A percentile compares a stretch with the other conserved stretches of the same genome.
Evolutionary conservation across 2,888 invertebrate genomes (phyloP).

Genomic region (Calameuta filiformis): DNA sequence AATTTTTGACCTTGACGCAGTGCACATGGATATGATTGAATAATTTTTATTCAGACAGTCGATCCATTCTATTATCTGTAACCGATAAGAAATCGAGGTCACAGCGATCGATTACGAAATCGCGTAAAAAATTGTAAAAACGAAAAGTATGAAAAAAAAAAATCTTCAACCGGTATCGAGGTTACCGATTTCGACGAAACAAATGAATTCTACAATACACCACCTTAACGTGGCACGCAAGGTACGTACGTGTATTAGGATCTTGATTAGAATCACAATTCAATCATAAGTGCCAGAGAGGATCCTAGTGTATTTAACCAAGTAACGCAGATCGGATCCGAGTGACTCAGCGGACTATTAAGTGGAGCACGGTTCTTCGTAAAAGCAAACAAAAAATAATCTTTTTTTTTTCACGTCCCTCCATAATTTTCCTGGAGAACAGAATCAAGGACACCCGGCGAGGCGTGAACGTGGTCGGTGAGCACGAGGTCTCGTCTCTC

Average conservation of each 20-base stretch:
- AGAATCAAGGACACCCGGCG: constrained; percentile 39
- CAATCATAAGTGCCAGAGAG: neutral
- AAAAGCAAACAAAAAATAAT: constrained; percentile 4
- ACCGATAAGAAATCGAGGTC: neutral
- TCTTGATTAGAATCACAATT: neutral
- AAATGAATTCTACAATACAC: neutral
- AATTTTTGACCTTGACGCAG: neutral
- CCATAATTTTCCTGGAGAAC: constrained; percentile 25
- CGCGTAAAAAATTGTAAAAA: neutral
- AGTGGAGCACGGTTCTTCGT: constrained; percentile 10
- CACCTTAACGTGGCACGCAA: neutral
- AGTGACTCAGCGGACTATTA: constrained; percentile 6
- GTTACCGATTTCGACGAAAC: neutral
- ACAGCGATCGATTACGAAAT: neutral
- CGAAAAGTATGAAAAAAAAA: too few species aligned
- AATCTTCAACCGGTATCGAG: neutral
- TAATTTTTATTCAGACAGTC: neutral
- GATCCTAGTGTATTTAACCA: neutral
- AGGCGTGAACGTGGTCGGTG: constrained; percentile 29
- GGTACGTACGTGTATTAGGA: neutral
- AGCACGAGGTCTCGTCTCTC: constrained; percentile 5
- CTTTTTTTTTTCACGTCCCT: constrained; percentile 1
- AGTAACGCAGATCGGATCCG: neutral
- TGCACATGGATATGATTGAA: neutral
- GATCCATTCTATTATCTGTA: neutral